These are phyloP conservation scores for Sturnira hondurensis DNA, from an alignment of 2,113 vertebrate species.

Conservation along the genomic window DNA sequence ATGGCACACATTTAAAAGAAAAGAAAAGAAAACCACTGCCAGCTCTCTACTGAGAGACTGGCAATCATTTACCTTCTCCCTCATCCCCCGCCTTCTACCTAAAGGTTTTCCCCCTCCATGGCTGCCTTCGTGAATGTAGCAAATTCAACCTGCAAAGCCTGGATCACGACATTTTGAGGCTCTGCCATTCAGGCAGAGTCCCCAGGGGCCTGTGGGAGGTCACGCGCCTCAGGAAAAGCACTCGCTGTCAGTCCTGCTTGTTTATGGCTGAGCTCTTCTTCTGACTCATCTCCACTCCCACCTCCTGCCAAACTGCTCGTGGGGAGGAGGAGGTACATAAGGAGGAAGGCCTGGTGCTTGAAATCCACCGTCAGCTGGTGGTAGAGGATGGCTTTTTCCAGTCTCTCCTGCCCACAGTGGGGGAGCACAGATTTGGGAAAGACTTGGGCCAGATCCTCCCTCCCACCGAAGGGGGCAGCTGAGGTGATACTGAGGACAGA, in stretches of 20 bases:
- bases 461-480: not conserved
- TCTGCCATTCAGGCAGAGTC: not conserved
- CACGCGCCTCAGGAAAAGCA: not conserved
- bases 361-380: not conserved
- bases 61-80: not conserved
- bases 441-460: not conserved
- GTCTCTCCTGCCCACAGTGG: not conserved
- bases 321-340: not conserved
- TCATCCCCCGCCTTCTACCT: not conserved
- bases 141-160: not conserved
- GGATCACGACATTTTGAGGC: not conserved
- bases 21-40: too few species aligned
- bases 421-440: not conserved
- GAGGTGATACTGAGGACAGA: not conserved
- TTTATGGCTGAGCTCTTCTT: constrained; percentile 31
- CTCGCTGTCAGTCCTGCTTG: not conserved
- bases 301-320: not conserved
- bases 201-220: not conserved
- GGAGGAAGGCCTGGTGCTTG: not conserved
- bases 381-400: not conserved
- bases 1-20: not conserved
- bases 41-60: not conserved
- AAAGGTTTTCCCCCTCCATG: not conserved
- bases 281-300: constrained; percentile 37
- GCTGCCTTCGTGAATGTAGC: accelerated